Conservation (phyloP, 2,888 invertebrate species). For the Dasypogon diadema region DNA sequence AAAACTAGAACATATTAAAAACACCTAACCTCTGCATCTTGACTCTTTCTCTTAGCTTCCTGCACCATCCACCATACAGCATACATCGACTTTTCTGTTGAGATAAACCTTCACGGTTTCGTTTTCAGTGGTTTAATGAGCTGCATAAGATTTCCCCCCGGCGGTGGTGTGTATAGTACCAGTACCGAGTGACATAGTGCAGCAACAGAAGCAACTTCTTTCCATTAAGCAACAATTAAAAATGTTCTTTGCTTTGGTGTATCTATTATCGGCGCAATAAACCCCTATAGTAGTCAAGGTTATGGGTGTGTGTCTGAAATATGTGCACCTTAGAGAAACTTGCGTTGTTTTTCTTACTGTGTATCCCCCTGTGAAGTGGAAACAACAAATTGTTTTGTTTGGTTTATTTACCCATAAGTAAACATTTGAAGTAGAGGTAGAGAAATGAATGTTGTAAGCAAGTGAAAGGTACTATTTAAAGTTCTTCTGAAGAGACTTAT, state of each 20-base stretch:
- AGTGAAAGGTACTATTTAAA: no score
- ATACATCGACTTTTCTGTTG: neutral
- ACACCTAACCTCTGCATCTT: neutral
- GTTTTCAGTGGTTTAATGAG: neutral
- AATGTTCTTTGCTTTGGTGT: neutral
- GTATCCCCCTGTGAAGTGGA: neutral
- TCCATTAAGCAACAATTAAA: neutral
- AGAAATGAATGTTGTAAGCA: no score
- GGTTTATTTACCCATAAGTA: no score
- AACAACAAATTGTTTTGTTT: constrained; percentile 1
- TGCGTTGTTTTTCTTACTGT: neutral
- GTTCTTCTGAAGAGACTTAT: no score
- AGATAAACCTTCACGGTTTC: neutral
- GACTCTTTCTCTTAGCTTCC: neutral
- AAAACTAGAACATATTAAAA: neutral
- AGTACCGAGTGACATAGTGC: neutral
- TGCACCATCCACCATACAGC: no score
- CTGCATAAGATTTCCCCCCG: neutral
- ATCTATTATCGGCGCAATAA: neutral
- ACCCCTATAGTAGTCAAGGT: neutral
- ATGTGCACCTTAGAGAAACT: no score
- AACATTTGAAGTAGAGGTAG: no score
- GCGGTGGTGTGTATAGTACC: neutral
- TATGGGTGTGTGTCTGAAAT: neutral
- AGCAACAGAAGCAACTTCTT: neutral